These are phyloP conservation scores for Chrysolina oricalcia DNA, from an alignment of 2,888 invertebrate species.

Conservation along the genomic window DNA sequence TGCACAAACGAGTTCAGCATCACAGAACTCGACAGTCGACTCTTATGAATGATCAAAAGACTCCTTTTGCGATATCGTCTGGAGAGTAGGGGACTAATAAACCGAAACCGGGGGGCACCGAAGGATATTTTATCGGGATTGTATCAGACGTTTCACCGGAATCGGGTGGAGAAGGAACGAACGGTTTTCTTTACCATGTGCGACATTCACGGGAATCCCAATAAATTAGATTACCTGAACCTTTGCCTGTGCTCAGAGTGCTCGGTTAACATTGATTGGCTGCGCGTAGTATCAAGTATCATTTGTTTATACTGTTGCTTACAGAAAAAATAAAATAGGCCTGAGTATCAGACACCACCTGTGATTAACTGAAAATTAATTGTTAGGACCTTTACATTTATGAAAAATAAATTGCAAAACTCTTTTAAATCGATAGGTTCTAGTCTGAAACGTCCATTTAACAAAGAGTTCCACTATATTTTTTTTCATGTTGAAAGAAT, in stretches of 20 bases:
- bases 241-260: neutral
- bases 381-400: too few species aligned
- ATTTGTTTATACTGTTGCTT: too few species aligned
- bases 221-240: slow-evolving; percentile 9
- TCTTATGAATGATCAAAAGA: slow-evolving; percentile 21
- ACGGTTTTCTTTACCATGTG: neutral
- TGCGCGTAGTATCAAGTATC: too few species aligned
- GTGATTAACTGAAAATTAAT: too few species aligned
- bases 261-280: neutral
- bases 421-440: too few species aligned
- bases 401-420: too few species aligned
- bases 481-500: too few species aligned
- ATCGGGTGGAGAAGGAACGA: slow-evolving; percentile 6
- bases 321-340: too few species aligned
- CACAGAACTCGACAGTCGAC: slow-evolving; percentile 14
- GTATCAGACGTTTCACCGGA: slow-evolving; percentile 13
- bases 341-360: too few species aligned
- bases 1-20: slow-evolving; percentile 8
- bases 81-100: neutral
- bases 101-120: neutral
- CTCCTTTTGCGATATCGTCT: neutral
- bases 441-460: too few species aligned
- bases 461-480: too few species aligned
- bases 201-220: neutral
- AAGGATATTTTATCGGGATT: slow-evolving; percentile 9